These are phyloP conservation scores for Philopedon plagiatum DNA, from an alignment of 2,888 invertebrate species.

Conservation along the genomic window DNA sequence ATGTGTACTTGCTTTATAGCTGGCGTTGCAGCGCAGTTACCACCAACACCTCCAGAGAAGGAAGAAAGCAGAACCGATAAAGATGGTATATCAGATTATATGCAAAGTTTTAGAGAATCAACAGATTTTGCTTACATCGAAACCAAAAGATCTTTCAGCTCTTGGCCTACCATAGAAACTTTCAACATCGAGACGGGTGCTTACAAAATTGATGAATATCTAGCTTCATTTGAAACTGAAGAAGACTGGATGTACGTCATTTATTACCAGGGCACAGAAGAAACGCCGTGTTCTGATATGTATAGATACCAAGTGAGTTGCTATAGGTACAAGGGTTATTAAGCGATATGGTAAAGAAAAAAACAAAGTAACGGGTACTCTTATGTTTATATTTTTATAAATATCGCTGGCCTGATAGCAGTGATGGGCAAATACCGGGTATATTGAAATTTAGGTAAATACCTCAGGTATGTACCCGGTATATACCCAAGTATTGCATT, in stretches of 20 bases:
- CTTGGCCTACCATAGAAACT: slow-evolving; percentile 51
- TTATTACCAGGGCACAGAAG: slow-evolving; percentile 46
- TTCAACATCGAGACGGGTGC: slow-evolving; percentile 52
- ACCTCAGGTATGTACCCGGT: no score
- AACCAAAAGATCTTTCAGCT: slow-evolving; percentile 19
- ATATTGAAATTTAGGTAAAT: no score
- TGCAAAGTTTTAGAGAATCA: not conserved
- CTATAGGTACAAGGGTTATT: not conserved
- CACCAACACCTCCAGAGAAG: not conserved
- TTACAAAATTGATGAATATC: slow-evolving; percentile 52
- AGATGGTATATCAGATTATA: not conserved
- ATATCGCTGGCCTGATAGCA: no score
- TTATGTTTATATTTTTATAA: no score
- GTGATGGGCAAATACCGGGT: no score
- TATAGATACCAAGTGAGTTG: slow-evolving; percentile 50
- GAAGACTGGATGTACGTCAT: slow-evolving; percentile 55
- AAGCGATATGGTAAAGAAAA: no score
- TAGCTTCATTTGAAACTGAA: slow-evolving; percentile 47
- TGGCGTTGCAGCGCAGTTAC: not conserved
- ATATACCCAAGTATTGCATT: no score
- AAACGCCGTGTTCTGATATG: slow-evolving; percentile 32
- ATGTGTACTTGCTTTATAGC: not conserved
- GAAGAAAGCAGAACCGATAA: no score
- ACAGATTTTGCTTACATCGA: slow-evolving; percentile 7
- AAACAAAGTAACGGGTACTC: no score